A percentile compares a stretch with the other conserved stretches of the same genome.
phyloP scores from a whole-genome alignment of 1,140 invertebrate species.

The Neodiprion pinetum region DNA sequence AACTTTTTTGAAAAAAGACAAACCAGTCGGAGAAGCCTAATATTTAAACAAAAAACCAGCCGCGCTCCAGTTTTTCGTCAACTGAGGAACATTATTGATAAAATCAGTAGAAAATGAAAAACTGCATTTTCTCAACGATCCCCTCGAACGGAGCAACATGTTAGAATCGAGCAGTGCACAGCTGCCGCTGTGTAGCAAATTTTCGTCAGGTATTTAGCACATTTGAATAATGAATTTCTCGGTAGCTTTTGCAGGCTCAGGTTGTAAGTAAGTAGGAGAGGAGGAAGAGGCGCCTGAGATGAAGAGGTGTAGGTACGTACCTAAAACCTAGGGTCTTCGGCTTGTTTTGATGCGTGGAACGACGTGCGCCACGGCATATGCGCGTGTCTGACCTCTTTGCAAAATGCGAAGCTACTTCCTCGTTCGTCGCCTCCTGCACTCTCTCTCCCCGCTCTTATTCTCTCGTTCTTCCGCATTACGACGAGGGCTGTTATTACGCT shows the following conservation, averaged over 20 bases:
- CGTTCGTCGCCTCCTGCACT: slow-evolving; percentile 22
- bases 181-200: too few relatives aligned
- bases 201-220: background rate
- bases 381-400: slow-evolving; percentile 47
- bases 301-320: too few relatives aligned
- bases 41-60: too few relatives aligned
- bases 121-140: too few relatives aligned
- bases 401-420: slow-evolving; percentile 22
- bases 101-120: too few relatives aligned
- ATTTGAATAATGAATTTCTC: background rate
- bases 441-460: slow-evolving; percentile 29
- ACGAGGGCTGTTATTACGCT: slow-evolving; percentile 18
- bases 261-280: background rate
- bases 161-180: too few relatives aligned
- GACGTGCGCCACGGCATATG: slow-evolving; percentile 35
- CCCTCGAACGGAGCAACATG: too few relatives aligned
- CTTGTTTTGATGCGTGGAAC: slow-evolving; percentile 33
- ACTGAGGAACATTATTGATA: too few relatives aligned
- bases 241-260: background rate
- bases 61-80: too few relatives aligned
- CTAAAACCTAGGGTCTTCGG: background rate
- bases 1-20: too few relatives aligned
- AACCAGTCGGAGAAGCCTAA: too few relatives aligned
- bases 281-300: too few relatives aligned
- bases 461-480: slow-evolving; percentile 28